Base-by-base conservation (phyloP, 2,888 invertebrate species). In the Calameuta idolon region DNA sequence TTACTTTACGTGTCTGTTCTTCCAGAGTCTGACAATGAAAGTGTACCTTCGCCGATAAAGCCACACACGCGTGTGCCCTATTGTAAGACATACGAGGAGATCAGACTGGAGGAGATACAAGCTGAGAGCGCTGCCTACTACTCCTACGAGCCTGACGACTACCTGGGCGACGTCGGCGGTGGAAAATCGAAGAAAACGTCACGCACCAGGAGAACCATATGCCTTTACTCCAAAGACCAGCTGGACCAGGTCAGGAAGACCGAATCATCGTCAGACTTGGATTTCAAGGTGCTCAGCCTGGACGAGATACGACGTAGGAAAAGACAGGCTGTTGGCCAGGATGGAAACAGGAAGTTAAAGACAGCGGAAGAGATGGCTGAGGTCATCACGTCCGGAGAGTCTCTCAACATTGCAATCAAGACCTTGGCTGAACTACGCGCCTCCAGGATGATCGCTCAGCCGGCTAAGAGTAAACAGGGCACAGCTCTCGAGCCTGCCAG, bases 11-110 rank as follows among this genome's bases (percentile, higher is more conserved):
- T 40, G 40, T 76, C 81, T 88, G 93, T 95, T 93, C 94, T 95
- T 95, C 93, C 95, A 96, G 96, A 96, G 92, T 95, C 96, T 88
- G 95, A 96, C 93, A 95, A 93, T 91, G 96, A 96, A 93, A 95
- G 95, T 91, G 93, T 93, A 85, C 94, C 95, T 35, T 94, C 95
- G 68, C 95, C 95, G 80, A 88, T 88, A 81, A 93, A 93, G 91
- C 85, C 86, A 75, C 92, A 92, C 81, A 93, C 93, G 87, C 91
- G 92, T 81, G 92, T 94, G 81, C 86, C 88, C 3, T 88, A 88
- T 80, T 89, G 88, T 87, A 95, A 95, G 92, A 94, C 95, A 0
- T 93, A 95, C 88, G 96, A 96, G 89, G 94, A 96, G 84, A 93
- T 95, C 81, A 93, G 94, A 74, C 92, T 96, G 76, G 95, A 95